A percentile compares a stretch with the other conserved stretches of the same genome.
phyloP scores from a whole-genome alignment of 1,140 invertebrate species.

The Aphis craccivora region DNA sequence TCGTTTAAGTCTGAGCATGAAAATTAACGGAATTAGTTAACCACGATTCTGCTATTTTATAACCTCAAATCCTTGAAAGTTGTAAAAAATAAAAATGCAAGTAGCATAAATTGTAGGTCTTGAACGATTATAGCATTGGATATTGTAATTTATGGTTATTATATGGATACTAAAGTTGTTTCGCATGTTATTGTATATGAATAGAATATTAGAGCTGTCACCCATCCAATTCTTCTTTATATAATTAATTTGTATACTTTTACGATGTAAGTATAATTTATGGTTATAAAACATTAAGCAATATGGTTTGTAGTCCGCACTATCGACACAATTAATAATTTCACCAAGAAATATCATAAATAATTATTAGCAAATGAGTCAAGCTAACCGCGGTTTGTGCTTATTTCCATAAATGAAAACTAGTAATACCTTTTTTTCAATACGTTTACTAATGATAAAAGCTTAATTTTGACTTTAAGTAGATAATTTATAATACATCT shows the following conservation, averaged over 20 bases:
- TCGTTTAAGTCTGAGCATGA: not conserved
- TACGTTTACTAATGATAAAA: not conserved
- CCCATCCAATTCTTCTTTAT: slow-evolving; percentile 5
- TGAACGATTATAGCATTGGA: not conserved
- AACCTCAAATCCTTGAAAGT: slow-evolving; percentile 43
- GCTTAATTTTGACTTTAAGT: too few relatives aligned
- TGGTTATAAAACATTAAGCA: not conserved
- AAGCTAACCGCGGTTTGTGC: not conserved
- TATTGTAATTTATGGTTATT: slow-evolving; percentile 27
- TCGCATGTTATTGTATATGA: not conserved
- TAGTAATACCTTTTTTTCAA: not conserved
- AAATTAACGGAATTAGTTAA: slow-evolving; percentile 28
- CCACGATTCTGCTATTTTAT: slow-evolving; percentile 28
- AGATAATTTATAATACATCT: not conserved
- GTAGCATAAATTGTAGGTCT: slow-evolving; percentile 13
- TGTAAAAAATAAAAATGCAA: slow-evolving; percentile 27
- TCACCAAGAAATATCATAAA: not conserved
- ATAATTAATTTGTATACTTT: slow-evolving; percentile 33
- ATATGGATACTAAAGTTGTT: slow-evolving; percentile 19
- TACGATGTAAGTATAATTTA: not conserved
- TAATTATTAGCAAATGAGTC: not conserved
- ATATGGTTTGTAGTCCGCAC: not conserved
- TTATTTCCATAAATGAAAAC: not conserved
- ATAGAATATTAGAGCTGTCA: slow-evolving; percentile 38
- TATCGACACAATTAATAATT: slow-evolving; percentile 13